Evolutionary conservation across 2,888 invertebrate species (phyloP), one percentile per base, ranked within the genome.

Genomic region (Eueremaeus valkanovi): DNA sequence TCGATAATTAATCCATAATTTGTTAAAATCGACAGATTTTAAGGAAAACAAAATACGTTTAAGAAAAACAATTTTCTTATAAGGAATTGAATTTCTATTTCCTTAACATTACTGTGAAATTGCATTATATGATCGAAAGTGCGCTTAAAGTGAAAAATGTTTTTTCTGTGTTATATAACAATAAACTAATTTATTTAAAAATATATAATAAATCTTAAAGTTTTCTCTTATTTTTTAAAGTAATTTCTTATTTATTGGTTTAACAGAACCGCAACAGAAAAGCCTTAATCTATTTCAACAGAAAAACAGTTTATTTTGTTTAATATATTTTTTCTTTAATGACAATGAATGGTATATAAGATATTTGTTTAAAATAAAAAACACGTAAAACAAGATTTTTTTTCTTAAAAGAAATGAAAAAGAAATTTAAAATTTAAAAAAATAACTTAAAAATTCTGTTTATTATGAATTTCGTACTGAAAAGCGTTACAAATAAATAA

Each of bases 401-500:
- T n/a, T 45, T 13, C 45, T 2, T 2, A n/a, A 49, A n/a, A 49
- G 21, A n/a, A 49, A 21, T n/a, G 11, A 16, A 16, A 16, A 45
- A 49, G 18, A 49, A 49, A 49, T 49, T 49, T 49, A n/a, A n/a
- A n/a, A n/a, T 2, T 5, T 2, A 55, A 27, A 27, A 55, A 27
- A 55, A 24, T 11, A n/a, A n/a, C n/a, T n/a, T 6, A 55, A 24
- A 55, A 27, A 27, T 55, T 55, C 24, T 55, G 55, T 55, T 55
- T 55, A 27, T 55, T 55, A 55, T 55, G 24, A 27, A 55, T 55
- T 55, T 33, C 16, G 61, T 61, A 6, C 31, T 49, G 58, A 68
- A 68, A 68, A 68, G 68, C 68, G 68, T 68, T 68, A 40, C 68
- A 68, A 68, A 68, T 68, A 68, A 68, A 40, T 68, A 68, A 68